These are phyloP conservation scores for Sturnira hondurensis DNA, from an alignment of 2,113 vertebrate species.

Conservation along the genomic window DNA sequence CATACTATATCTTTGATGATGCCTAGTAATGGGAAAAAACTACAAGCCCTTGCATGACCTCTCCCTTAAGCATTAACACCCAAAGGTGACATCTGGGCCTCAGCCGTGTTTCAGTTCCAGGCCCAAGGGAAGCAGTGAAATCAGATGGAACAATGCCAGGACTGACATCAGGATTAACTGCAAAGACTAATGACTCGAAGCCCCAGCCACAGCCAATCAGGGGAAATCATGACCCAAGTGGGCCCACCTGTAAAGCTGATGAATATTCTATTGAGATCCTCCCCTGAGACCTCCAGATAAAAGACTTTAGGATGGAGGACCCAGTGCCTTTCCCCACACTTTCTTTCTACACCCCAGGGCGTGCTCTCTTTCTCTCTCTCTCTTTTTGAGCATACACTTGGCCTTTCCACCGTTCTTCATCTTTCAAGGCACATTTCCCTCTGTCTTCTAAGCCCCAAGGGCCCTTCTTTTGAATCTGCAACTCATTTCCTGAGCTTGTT, in stretches of 20 bases:
- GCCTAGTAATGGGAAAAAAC: neutral
- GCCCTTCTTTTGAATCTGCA: no score
- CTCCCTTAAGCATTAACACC: neutral
- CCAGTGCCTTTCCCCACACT: no score
- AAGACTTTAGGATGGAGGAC: neutral
- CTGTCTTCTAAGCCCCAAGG: neutral
- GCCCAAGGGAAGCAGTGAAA: neutral
- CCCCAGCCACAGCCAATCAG: neutral
- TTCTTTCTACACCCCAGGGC: neutral
- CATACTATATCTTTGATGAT: neutral
- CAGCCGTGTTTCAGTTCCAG: no score
- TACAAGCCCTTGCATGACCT: neutral
- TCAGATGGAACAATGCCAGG: neutral
- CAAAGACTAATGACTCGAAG: neutral
- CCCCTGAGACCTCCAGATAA: neutral
- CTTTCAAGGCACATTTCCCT: neutral
- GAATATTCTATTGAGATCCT: neutral
- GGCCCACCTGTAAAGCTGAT: neutral
- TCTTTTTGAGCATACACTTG: neutral
- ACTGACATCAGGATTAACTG: no score
- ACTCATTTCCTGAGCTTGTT: no score
- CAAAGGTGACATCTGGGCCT: neutral
- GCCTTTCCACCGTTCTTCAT: neutral
- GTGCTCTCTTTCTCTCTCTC: neutral
- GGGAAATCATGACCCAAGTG: neutral